Evolutionary conservation across 2,797 vertebrate species (phyloP), one percentile per base, ranked within the genome.

Genomic region (Jordanella pulchra): DNA sequence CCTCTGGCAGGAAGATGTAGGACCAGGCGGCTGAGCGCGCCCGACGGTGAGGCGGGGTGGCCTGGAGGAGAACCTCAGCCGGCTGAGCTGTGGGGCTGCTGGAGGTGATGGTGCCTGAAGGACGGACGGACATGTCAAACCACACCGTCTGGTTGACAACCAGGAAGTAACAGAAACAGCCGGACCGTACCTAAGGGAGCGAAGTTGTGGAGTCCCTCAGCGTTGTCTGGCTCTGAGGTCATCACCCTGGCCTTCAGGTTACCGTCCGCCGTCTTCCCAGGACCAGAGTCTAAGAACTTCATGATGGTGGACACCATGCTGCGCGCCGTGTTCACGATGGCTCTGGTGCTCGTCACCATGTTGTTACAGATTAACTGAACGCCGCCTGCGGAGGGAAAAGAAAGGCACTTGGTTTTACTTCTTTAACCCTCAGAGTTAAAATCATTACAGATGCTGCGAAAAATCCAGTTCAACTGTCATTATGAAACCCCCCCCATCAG

Each of bases 291-390:
- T 73, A 99, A 94, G 89, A 99, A 99, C 91, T 99, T 99, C 98
- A 99, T 99, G 86, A 99, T 99, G 77, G 98, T 99, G 44, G 98
- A 99, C 77, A 99, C 98, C 98, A 99, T 99, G 86, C 98, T 99
- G 89, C 98, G 97, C 12, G 98, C 98, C 18, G 98, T 99, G 91
- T 99, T 99, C 75, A 99, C 97, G 71, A 99, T 99, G 80, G 98
- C 98, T 87, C 98, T 95, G n/a, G 98, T 99, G 89, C 98, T 99
- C 3, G 98, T 99, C 86, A 99, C 98, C 98, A 99, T 99, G 91
- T 99, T 99, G 94, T 99, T 99, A 87, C 98, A 99, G 90, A 99
- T 99, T 51, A 99, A 93, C 80, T 99, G 98, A 74, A 99, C 98
- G 10, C 98, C 98, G 69, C 98, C 98, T 99, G 85, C 9, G 55